phyloP scores from a whole-genome alignment of 2,888 invertebrate species.

The Drosophila neonasuta region DNA sequence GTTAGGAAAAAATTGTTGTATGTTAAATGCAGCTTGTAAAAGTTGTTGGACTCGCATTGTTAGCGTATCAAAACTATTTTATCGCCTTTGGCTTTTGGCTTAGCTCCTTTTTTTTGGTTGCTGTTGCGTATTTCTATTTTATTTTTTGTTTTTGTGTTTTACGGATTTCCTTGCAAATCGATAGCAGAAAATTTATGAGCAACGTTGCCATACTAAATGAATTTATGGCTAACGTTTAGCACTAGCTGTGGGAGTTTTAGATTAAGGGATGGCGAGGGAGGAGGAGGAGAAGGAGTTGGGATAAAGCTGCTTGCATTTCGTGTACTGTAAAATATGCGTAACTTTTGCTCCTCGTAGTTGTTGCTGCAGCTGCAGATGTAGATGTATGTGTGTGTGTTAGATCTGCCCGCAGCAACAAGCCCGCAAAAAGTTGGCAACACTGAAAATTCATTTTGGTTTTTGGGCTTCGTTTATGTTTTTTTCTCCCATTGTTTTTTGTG shows the following conservation, averaged over 20 bases:
- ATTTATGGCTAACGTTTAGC: slow-evolving; percentile 71
- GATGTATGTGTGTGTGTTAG: slow-evolving; percentile 19
- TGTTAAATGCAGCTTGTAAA: not conserved
- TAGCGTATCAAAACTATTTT: slow-evolving; percentile 49
- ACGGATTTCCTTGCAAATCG: slow-evolving; percentile 63
- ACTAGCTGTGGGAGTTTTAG: slow-evolving; percentile 9
- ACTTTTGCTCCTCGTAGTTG: slow-evolving; percentile 29
- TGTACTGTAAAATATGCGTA: slow-evolving; percentile 66
- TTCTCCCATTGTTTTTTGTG: slow-evolving; percentile 1
- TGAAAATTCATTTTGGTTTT: slow-evolving; percentile 73
- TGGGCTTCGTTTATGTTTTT: slow-evolving; percentile 30
- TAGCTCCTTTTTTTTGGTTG: slow-evolving; percentile 8
- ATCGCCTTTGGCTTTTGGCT: slow-evolving; percentile 50
- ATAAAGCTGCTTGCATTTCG: slow-evolving; percentile 41
- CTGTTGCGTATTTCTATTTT: slow-evolving; percentile 10
- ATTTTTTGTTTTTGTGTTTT: slow-evolving; percentile 18
- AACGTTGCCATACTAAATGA: slow-evolving; percentile 74
- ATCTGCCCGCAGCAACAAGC: slow-evolving; percentile 46
- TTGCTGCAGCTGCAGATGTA: not conserved
- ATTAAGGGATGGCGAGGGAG: not conserved
- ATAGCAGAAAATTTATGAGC: slow-evolving; percentile 69
- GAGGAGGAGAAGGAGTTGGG: not conserved
- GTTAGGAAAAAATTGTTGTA: no score
- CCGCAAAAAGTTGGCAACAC: slow-evolving; percentile 74
- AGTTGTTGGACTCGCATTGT: not conserved